Evolutionary conservation across 2,113 vertebrate genomes (phyloP).

Genomic region (Phrynocephalus versicolor): DNA sequence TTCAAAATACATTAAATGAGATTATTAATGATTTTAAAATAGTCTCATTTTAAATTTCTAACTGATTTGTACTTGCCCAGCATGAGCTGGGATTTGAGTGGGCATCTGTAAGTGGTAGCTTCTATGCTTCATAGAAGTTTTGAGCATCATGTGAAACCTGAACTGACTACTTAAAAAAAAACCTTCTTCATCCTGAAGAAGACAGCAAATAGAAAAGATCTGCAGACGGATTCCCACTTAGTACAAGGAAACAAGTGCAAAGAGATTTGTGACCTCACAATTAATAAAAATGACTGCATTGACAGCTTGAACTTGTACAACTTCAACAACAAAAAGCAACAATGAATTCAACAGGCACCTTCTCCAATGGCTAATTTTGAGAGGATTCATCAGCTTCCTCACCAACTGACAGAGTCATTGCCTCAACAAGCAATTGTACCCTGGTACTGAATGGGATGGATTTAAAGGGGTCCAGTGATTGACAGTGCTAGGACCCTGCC

Average conservation of each 20-base stretch:
- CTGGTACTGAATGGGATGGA: too few species aligned
- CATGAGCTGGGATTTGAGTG: background rate
- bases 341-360: slow-evolving; percentile 5
- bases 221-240: slow-evolving; percentile 1
- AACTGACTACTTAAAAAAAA: background rate
- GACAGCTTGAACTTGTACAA: slow-evolving; percentile 26
- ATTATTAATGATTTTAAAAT: background rate
- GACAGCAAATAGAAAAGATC: background rate
- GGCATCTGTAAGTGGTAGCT: background rate
- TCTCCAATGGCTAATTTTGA: background rate
- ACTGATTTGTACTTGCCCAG: background rate
- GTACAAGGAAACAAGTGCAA: slow-evolving; percentile 9
- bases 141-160: background rate
- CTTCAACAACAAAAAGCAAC: slow-evolving; percentile 18
- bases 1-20: background rate
- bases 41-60: background rate
- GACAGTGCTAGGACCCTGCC: too few species aligned
- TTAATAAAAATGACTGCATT: slow-evolving; percentile 26
- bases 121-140: background rate
- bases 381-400: fast-evolving
- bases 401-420: background rate
- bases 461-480: too few species aligned
- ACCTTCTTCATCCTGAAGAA: background rate
- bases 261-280: slow-evolving; percentile 19
- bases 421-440: background rate